phyloP scores from a whole-genome alignment of 2,797 vertebrate genomes.

The Stomatorhinus walkeri region DNA sequence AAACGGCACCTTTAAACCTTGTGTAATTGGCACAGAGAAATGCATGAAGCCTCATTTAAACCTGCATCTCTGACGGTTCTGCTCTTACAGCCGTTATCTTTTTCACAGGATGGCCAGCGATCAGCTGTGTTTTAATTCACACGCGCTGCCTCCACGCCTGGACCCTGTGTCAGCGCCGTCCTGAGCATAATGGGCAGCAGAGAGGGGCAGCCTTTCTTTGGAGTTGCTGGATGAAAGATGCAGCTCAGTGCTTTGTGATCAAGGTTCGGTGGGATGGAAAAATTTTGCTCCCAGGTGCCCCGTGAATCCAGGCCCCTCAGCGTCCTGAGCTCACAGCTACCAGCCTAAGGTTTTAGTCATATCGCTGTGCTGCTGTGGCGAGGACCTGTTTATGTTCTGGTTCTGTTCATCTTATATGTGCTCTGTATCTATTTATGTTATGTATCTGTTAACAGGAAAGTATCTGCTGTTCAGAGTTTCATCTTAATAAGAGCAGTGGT shows the following conservation, averaged over 20 bases:
- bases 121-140: neutral
- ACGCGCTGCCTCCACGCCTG: neutral
- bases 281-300: neutral
- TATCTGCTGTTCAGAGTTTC: neutral
- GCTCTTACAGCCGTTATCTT: neutral
- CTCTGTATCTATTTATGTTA: neutral
- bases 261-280: neutral
- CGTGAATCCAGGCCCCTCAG: neutral
- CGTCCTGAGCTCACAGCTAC: neutral
- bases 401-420: neutral
- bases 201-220: neutral
- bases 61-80: neutral
- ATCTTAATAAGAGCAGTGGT: neutral
- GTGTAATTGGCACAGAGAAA: neutral
- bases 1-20: neutral
- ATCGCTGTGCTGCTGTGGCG: neutral
- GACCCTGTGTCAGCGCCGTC: neutral
- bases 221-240: neutral
- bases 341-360: neutral
- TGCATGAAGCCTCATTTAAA: neutral
- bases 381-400: neutral
- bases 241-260: neutral
- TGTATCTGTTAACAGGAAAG: neutral
- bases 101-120: neutral
- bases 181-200: neutral